These are phyloP conservation scores for Epiperipatus broadwayi DNA, from an alignment of 2,888 invertebrate genomes.

Conservation along the genomic window DNA sequence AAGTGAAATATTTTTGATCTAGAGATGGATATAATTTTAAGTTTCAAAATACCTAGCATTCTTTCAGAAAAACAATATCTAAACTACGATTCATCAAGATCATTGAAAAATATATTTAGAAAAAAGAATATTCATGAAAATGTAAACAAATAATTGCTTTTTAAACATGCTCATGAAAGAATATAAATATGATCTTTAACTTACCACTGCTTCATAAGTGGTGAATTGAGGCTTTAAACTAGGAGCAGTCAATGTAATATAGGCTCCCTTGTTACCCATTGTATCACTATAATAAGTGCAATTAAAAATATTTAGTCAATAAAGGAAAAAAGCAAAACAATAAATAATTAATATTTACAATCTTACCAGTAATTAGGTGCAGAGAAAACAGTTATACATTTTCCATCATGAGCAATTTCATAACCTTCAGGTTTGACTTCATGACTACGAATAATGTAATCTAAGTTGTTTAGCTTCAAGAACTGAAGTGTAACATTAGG, in stretches of 20 bases:
- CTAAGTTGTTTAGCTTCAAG: conserved; percentile 59
- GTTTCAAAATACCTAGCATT: no score
- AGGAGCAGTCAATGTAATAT: conserved; percentile 77
- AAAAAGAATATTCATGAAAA: no score
- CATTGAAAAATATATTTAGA: no score
- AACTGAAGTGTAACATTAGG: conserved; percentile 85
- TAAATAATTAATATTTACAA: not conserved
- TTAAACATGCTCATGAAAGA: no score
- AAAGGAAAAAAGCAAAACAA: not conserved
- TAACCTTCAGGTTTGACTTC: conserved; percentile 94
- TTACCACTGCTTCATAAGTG: conserved; percentile 83
- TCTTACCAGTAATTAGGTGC: conserved; percentile 95
- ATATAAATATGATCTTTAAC: no score
- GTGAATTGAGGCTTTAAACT: conserved; percentile 75
- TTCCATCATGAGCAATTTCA: conserved; percentile 79
- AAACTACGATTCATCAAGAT: no score
- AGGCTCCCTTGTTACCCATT: conserved; percentile 97
- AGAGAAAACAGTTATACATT: conserved; percentile 95
- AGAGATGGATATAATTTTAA: no score
- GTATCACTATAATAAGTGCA: conserved; percentile 58
- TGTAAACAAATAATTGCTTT: no score
- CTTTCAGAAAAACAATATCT: no score
- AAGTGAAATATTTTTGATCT: no score
- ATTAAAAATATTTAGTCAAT: not conserved
- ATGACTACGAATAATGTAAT: conserved; percentile 87